Evolutionary conservation across 2,888 invertebrate genomes (phyloP), one percentile per base, ranked within the genome.

Genomic region (Strigamia transsilvanica): DNA sequence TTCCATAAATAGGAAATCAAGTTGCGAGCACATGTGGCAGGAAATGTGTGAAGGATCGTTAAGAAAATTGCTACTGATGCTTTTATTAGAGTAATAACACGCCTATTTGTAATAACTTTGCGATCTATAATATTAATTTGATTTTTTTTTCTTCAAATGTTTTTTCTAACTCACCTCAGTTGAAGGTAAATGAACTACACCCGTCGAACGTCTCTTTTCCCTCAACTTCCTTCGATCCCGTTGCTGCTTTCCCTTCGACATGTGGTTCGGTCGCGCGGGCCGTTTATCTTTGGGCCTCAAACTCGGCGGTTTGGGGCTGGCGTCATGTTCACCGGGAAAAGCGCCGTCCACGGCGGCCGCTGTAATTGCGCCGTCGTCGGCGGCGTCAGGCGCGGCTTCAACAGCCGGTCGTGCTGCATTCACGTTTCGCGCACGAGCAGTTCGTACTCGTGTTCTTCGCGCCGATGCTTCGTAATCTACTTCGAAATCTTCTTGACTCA

Each of bases 401-500:
- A 79, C 46, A 79, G 79, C 56, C 56, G 66, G 27, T n/a, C 85
- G 82, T 9, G 86, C 85, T 61, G 84, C 85, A 82, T 86, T 87
- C 13, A 86, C 86, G 46, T 88, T 86, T 18, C 90, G 86, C 13
- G 90, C 90, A 82, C 91, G 86, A 0, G 90, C 89, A 2, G 89
- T 89, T 82, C 91, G 87, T 81, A 90, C 89, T 80, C 90, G 88
- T 41, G 90, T 89, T 83, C 90, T 87, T n/a, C 91, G 87, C 1
- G 89, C 89, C n/a, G 88, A 88, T 61, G 89, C 86, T 83, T 90
- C 90, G 84, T 89, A 90, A 84, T 91, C 91, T 84, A 90, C 90
- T 84, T 91, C 91, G 82, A 91, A 88, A 85, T 91, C 91, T 85
- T 91, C 91, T 85, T 91, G 91, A 85, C 91, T 91, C 79, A 91